Base-by-base conservation (phyloP, 2,888 invertebrate genomes). In the Yponomeuta evonymella region DNA sequence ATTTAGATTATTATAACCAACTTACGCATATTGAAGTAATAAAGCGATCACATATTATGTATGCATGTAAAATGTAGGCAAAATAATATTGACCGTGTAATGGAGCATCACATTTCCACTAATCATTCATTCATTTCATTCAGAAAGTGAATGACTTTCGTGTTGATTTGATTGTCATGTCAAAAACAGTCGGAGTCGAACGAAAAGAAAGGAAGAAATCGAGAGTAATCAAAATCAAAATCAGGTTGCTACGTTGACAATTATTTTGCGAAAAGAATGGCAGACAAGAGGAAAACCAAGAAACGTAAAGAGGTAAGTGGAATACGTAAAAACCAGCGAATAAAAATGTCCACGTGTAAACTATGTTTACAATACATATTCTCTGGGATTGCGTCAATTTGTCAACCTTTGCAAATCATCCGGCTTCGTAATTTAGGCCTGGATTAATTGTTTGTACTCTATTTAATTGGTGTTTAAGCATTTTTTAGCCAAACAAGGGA, bases 281-380 rank as follows among this genome's bases (percentile, higher is more conserved):
- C 92, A 82, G 92, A 92, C 76, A 92, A 92, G 80, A 85, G 92
- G 73, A 92, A 92, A 86, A 86, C 86, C 74, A 90, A 89, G 82
- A 92, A 90, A 78, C 92, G 92, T 72, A 92, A 90, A 83, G 92
- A 92, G 83, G 92, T 90, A 81, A 79, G 86, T 78, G 71, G 30
- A 23, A 63, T 12, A 69, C 30, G 5, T 43, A 43, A 43, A 8
- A 8, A 43, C 9, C 43, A 8, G 43, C 43, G 43, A 43, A 58
- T 15, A 29, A 70, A 43, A 48, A 70, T 62, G 67, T 58, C 67
- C 51, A 71, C 64, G 68, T 71, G 58, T 72, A 48, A 66, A 58
- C 58, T 58, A 58, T 58, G 51, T 58, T 58, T 58, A 58, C 51
- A 58, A 62, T 58, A 43, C 43, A 62, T 58, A 58, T 65, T 71